Evolutionary conservation across 2,113 vertebrate species (phyloP), one percentile per base, ranked within the genome.

Genomic region (Rafetus swinhoei): DNA sequence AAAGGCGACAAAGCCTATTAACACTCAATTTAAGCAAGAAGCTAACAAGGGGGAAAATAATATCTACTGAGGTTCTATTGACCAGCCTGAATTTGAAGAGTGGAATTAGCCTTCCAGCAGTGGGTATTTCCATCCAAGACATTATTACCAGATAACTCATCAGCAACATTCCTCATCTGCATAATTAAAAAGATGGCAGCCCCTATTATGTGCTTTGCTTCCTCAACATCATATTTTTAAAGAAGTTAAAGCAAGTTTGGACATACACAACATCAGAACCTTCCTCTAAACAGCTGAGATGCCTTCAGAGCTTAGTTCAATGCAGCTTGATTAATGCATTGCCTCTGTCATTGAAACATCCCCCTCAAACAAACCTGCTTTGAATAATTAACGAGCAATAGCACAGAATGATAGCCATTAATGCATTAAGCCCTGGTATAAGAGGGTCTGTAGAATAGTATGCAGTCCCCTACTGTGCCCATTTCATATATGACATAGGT

Each of bases 1-100:
- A 69, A 1, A 92, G 85, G 81, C 83, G 32, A 93, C 96, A 96
- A 95, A 84, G n/a, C 9, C 79, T 86, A 85, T 95, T 96, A 96
- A 93, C 84, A 81, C 1, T 1, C 54, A 86, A 18, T 95, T 91
- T 83, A 81, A 93, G 88, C 69, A 93, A 86, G 74, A 22, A 94
- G 85, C 45, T 79, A 89, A 19, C 90, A n/a, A 92, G 57, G 89
- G 25, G 87, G 79, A 77, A 93, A 86, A 72, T 85, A 82, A 6
- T 93, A 74, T 72, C 79, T 88, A 29, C 90, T 79, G 89, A 95
- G 80, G 88, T 72, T 93, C 15, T 72, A 77, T 60, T 96, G 92
- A 90, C 79, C 80, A 93, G 27, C 53, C 4, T 72, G 57, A 95
- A 24, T 86, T 27, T 32, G 77, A 92, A 84, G 93, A 88, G 86